Conservation (phyloP, 1,140 invertebrate genomes). For the Ectropis grisescens region DNA sequence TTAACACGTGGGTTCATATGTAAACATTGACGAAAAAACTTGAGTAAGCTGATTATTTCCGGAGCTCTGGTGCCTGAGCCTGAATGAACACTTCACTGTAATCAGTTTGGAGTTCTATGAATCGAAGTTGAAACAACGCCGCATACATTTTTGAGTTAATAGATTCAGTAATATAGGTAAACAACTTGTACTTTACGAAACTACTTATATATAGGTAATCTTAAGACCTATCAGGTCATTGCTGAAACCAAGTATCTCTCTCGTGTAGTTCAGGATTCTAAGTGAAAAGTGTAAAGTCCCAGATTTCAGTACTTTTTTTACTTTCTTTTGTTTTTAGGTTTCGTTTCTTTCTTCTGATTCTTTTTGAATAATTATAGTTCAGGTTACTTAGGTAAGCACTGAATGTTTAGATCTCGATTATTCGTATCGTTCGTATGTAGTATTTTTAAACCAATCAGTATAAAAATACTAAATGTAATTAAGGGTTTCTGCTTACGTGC, state of each 20-base stretch:
- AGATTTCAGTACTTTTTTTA: too few relatives aligned
- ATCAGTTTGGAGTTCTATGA: not conserved
- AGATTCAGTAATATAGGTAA: not conserved
- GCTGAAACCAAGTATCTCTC: not conserved
- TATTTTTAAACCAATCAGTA: too few relatives aligned
- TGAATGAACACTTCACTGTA: not conserved
- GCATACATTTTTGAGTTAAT: not conserved
- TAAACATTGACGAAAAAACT: constrained; percentile 52
- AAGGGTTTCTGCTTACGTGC: not conserved
- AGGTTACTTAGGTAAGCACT: too few relatives aligned
- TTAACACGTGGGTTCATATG: constrained; percentile 46
- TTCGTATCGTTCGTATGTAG: too few relatives aligned
- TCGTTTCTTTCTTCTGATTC: too few relatives aligned
- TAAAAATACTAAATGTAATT: not conserved
- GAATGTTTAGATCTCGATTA: too few relatives aligned
- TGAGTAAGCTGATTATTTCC: constrained; percentile 38
- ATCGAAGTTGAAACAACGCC: not conserved
- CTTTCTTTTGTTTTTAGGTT: too few relatives aligned
- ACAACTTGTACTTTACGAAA: not conserved
- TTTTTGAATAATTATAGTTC: too few relatives aligned
- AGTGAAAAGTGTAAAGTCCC: too few relatives aligned
- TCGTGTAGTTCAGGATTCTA: too few relatives aligned
- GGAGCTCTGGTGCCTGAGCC: constrained; percentile 6
- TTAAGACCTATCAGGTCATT: not conserved
- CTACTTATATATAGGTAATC: not conserved